These are phyloP conservation scores for Tachina fera DNA, from an alignment of 2,888 invertebrate species.

Conservation along the genomic window DNA sequence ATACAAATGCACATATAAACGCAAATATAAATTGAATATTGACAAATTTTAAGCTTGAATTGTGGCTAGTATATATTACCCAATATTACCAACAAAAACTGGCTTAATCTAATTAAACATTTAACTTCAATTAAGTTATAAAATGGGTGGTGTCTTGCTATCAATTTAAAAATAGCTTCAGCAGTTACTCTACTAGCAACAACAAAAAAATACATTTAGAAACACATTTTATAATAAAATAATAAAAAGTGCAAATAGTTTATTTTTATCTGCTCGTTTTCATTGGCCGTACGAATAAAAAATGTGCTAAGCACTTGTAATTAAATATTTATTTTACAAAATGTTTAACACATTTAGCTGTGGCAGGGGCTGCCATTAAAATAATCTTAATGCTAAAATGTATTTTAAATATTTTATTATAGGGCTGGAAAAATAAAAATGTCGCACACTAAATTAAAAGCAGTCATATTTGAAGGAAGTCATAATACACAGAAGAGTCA, in stretches of 20 bases:
- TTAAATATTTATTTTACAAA: background rate
- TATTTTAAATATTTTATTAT: background rate
- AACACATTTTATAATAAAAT: background rate
- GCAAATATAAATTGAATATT: background rate
- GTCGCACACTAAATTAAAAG: too few species aligned
- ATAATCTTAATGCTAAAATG: background rate
- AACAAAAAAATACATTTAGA: background rate
- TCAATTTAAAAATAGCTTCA: slow-evolving; percentile 1
- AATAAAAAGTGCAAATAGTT: background rate
- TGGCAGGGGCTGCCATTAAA: background rate
- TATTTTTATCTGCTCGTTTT: background rate
- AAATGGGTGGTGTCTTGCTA: slow-evolving; percentile 18
- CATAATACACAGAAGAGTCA: too few species aligned
- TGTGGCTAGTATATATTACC: background rate
- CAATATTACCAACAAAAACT: background rate
- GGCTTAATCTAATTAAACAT: slow-evolving; percentile 8
- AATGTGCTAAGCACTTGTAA: background rate
- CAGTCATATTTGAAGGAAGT: too few species aligned
- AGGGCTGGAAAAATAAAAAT: background rate
- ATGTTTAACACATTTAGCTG: background rate
- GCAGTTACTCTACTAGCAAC: background rate
- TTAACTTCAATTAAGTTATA: slow-evolving; percentile 31
- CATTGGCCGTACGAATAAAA: background rate
- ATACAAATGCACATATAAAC: background rate
- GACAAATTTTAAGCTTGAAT: background rate